Conservation (phyloP, 2,797 vertebrate species). For the Clarias platycephalus region DNA sequence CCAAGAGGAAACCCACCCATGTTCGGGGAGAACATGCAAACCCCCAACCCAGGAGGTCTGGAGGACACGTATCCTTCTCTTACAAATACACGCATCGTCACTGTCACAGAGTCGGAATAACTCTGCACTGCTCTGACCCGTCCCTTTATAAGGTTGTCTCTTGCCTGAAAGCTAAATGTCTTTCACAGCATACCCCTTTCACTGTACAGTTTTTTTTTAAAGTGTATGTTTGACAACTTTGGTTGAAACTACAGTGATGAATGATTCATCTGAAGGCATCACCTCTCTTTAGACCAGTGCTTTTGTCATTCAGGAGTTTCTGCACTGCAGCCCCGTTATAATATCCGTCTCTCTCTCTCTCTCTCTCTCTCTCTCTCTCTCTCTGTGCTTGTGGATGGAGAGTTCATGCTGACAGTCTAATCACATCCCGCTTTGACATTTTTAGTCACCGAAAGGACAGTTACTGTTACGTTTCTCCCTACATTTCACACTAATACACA, state of each 20-base stretch:
- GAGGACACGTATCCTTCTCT: background rate
- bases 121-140: background rate
- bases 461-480: background rate
- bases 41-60: no score
- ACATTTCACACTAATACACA: constrained; percentile 2
- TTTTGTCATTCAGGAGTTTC: background rate
- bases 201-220: background rate
- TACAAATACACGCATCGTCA: background rate
- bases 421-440: background rate
- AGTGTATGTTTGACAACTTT: background rate
- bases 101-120: background rate
- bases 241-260: background rate
- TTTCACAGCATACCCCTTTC: background rate
- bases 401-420: constrained; percentile 17
- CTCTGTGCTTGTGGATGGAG: background rate
- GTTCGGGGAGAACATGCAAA: no score
- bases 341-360: background rate
- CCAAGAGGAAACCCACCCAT: no score
- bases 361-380: background rate
- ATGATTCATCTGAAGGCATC: background rate
- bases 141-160: background rate
- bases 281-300: background rate
- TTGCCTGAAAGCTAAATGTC: background rate
- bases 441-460: background rate
- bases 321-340: background rate